Base-by-base conservation (phyloP, 2,113 vertebrate genomes). In the Crotophaga sulcirostris region DNA sequence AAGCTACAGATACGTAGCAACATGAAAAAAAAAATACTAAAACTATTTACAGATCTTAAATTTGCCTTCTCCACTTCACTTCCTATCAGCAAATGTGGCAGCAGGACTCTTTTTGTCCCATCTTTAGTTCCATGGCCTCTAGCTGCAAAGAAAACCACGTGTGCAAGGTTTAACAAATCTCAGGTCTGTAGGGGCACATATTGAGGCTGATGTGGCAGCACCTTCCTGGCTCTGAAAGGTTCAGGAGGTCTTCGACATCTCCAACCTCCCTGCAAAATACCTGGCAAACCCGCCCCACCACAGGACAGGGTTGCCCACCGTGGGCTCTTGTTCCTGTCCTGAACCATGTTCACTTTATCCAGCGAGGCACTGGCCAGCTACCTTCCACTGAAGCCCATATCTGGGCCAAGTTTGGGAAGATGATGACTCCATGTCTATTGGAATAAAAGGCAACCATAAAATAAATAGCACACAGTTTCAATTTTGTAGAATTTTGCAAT, bases 321-420 rank as follows among this genome's bases (percentile, higher is more conserved):
- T 1, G 3, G 45, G 55, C 49, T 63, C 23, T 2, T 3, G 47
- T 28, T 67, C 18, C 62, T 40, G 55, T 13, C 51, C 62, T 5
- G 5, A 18, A 7, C 15, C 3, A 0, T 2, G 26, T 14, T 26
- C 42, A 2, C 14, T 24, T 34, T 44, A 15, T 19, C 4, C 31
- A 15, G 34, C 0, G 2, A 66, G 62, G 3, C 11, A 0, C 0
- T 21, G 51, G 21, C 26, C 55, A 6, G 10, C 7, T 9, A 2
- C 2, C 19, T 60, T 36, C 72, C 34, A 2, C 16, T 25, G 52
- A 3, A 80, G 34, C 34, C 60, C 49, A 31, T 66, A 2, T 20
- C 49, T 34, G 51, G 60, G 60, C n/a, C 34, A 12, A 14, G 9
- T 16, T 16, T 24, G 12, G 52, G 59, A 16, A 29, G n/a, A 8